These are phyloP conservation scores for Ginglymostoma cirratum DNA, from an alignment of 2,113 vertebrate genomes.

Conservation along the genomic window DNA sequence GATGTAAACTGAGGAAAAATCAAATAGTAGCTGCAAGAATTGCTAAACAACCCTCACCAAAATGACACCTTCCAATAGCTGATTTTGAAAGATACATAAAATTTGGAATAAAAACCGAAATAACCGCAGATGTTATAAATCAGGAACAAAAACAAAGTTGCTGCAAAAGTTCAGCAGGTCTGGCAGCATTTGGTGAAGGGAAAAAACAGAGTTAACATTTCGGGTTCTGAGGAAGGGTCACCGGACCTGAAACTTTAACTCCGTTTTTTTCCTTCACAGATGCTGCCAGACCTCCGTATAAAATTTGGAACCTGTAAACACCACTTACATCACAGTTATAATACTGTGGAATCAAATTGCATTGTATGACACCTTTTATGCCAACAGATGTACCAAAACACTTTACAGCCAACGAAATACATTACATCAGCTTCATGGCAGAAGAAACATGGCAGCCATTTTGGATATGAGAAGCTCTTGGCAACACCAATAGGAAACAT, in stretches of 20 bases:
- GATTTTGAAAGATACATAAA: neutral
- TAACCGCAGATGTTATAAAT: too few relatives aligned
- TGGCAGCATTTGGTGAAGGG: too few relatives aligned
- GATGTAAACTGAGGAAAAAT: neutral
- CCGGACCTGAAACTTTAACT: too few relatives aligned
- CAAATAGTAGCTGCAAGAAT: neutral
- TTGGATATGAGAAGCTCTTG: neutral
- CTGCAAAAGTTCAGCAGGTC: too few relatives aligned
- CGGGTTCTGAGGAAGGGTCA: too few relatives aligned
- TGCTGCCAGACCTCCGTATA: neutral
- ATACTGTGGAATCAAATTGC: neutral
- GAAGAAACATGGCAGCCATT: neutral
- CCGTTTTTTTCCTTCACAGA: too few relatives aligned
- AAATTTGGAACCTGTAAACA: neutral
- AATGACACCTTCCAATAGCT: neutral
- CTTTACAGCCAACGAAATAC: neutral
- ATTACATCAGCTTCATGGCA: neutral
- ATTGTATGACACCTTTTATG: neutral
- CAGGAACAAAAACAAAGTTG: too few relatives aligned
- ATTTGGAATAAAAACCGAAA: neutral
- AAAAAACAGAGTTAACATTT: too few relatives aligned
- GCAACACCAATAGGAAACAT: neutral
- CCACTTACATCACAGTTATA: neutral
- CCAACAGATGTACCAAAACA: neutral
- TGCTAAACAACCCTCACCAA: neutral